Evolutionary conservation across 2,113 vertebrate species (phyloP).

Genomic region (Cairina moschata): DNA sequence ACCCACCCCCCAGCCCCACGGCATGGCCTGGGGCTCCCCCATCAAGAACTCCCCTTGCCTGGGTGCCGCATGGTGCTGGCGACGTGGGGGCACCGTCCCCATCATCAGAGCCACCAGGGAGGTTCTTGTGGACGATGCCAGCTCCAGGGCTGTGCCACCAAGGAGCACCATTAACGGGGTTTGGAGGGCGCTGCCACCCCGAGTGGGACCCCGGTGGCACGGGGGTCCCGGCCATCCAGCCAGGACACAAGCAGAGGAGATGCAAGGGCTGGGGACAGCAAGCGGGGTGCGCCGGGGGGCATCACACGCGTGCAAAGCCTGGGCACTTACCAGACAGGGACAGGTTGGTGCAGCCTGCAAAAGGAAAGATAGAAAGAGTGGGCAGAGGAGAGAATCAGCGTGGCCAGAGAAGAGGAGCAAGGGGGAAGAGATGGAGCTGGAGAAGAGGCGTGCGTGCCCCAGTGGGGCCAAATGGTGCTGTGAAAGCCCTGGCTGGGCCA

Average conservation of each 20-base stretch:
- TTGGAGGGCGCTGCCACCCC: neutral
- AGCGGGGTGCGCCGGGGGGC: neutral
- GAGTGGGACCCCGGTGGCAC: neutral
- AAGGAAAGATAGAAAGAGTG: slow-evolving; percentile 80
- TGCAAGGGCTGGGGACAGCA: neutral
- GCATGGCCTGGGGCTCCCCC: neutral
- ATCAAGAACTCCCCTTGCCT: neutral
- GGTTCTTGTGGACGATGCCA: neutral
- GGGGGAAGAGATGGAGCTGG: neutral
- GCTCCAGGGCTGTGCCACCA: neutral
- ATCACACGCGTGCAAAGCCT: neutral
- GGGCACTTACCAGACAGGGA: slow-evolving; percentile 87
- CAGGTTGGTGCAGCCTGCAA: slow-evolving; percentile 86
- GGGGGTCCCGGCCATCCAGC: neutral
- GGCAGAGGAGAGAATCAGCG: slow-evolving; percentile 73
- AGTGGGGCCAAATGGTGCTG: neutral
- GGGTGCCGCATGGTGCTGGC: rapidly evolving
- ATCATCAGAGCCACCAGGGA: neutral
- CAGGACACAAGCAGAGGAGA: neutral
- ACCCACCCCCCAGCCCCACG: neutral
- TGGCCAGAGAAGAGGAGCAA: slow-evolving; percentile 32
- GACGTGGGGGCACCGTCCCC: rapidly evolving
- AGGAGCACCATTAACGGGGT: neutral
- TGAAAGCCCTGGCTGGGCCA: neutral
- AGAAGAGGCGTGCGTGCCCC: neutral